These are phyloP conservation scores for Orbicella faveolata DNA, from an alignment of 64 coral and sea anemone species.

Conservation along the genomic window DNA sequence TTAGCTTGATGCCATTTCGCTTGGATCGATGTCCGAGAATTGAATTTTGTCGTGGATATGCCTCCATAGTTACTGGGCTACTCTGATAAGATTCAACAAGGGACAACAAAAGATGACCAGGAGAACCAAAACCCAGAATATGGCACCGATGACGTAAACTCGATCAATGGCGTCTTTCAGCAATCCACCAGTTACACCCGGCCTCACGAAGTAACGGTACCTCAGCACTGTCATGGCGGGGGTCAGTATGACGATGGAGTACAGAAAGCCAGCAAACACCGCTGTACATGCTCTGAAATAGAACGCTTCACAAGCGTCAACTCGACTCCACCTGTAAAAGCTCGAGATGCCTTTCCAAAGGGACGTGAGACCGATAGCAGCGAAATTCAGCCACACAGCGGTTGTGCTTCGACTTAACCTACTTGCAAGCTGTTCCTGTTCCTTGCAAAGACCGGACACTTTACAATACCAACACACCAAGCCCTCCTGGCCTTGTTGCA, in stretches of 20 bases:
- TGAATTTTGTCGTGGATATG: too few relatives aligned
- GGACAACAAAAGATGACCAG: conserved; percentile 77
- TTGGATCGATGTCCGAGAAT: too few relatives aligned
- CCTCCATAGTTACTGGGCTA: too few relatives aligned
- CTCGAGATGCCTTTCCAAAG: conserved; percentile 94
- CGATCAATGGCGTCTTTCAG: conserved; percentile 82
- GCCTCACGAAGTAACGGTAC: conserved; percentile 65
- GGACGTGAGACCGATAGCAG: conserved; percentile 76
- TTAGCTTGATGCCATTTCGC: too few relatives aligned
- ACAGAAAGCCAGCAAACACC: conserved; percentile 70
- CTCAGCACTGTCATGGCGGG: conserved; percentile 84
- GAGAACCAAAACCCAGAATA: conserved; percentile 84
- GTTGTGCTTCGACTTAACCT: conserved; percentile 47
- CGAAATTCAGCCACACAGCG: conserved; percentile 68
- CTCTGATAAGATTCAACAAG: conserved; percentile 72
- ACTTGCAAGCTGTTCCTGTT: conserved; percentile 47
- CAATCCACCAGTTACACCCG: conserved; percentile 44
- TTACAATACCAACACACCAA: conserved; percentile 84
- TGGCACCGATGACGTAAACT: conserved; percentile 71
- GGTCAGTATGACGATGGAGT: conserved; percentile 64
- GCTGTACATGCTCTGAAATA: conserved; percentile 80
- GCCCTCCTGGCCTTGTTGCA: conserved; percentile 66
- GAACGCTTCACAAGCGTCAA: conserved; percentile 73
- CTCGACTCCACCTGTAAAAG: conserved; percentile 87
- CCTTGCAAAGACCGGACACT: conserved; percentile 53